These are phyloP conservation scores for Nemurella pictetii DNA, from an alignment of 2,888 invertebrate species.

Conservation along the genomic window DNA sequence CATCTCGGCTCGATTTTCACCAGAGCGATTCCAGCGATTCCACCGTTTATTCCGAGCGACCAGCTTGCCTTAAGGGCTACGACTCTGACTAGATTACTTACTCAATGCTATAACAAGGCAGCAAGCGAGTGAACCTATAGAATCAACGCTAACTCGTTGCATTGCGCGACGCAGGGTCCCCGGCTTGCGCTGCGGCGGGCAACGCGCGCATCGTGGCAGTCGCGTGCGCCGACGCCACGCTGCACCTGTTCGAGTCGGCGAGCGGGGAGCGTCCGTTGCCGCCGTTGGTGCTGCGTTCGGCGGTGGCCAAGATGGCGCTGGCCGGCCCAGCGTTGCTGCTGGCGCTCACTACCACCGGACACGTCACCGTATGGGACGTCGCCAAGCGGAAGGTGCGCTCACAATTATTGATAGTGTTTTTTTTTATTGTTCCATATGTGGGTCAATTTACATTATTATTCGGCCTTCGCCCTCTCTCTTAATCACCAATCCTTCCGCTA, in stretches of 20 bases:
- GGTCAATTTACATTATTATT: no score
- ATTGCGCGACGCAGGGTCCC: conserved; percentile 52
- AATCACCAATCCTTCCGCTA: no score
- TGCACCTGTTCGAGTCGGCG: conserved; percentile 64
- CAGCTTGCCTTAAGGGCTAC: no score
- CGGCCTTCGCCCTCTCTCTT: no score
- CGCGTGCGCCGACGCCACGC: conserved; percentile 68
- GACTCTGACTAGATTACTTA: no score
- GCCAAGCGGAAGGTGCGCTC: conserved; percentile 58
- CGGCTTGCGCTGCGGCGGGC: conserved; percentile 63
- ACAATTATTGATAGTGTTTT: no score
- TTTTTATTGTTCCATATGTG: no score
- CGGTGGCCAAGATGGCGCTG: conserved; percentile 61
- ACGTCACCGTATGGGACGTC: conserved; percentile 65
- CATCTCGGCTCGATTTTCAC: no score
- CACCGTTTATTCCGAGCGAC: no score
- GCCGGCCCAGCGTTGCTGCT: conserved; percentile 56
- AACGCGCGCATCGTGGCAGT: conserved; percentile 63
- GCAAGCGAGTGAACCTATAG: no score
- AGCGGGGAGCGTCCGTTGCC: conserved; percentile 56
- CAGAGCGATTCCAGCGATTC: no score
- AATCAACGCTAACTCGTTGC: not conserved
- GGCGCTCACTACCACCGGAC: conserved; percentile 59
- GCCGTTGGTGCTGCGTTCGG: conserved; percentile 59
- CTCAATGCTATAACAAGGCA: no score